phyloP scores from a whole-genome alignment of 2,888 invertebrate genomes.

The Alitta virens region DNA sequence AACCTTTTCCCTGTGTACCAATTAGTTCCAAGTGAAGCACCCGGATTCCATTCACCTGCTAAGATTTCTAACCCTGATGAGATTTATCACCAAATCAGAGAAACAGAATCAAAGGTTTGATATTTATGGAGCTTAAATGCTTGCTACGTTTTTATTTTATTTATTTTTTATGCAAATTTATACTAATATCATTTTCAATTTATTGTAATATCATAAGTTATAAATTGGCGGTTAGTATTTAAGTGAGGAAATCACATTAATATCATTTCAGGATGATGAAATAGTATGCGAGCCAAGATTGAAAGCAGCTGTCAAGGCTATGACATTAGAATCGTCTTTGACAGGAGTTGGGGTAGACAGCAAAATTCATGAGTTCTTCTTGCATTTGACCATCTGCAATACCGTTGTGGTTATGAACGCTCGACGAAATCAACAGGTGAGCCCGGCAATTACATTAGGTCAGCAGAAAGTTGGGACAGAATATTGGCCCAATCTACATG shows the following conservation, averaged over 20 bases:
- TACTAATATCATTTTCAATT: not conserved
- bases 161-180: not conserved
- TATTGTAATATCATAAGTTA: too few species aligned
- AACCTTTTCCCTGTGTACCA: too few species aligned
- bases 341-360: not conserved
- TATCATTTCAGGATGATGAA: not conserved
- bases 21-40: too few species aligned
- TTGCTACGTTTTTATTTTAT: not conserved
- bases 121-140: not conserved
- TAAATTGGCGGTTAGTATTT: too few species aligned
- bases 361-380: slow-evolving; percentile 67
- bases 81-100: too few species aligned
- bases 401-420: slow-evolving; percentile 90
- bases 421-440: slow-evolving; percentile 56
- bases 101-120: not conserved
- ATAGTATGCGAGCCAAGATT: slow-evolving; percentile 43
- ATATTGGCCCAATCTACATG: too few species aligned
- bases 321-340: not conserved
- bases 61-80: too few species aligned
- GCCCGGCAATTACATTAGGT: too few species aligned
- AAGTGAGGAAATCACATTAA: too few species aligned
- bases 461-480: too few species aligned
- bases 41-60: too few species aligned
- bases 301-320: slow-evolving; percentile 71
- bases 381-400: slow-evolving; percentile 90